Percentiles rank a stretch among this genome's conserved stretches.
These are phyloP conservation scores for Pavo muticus DNA, from an alignment of 2,113 vertebrate species.

Conservation along the genomic window DNA sequence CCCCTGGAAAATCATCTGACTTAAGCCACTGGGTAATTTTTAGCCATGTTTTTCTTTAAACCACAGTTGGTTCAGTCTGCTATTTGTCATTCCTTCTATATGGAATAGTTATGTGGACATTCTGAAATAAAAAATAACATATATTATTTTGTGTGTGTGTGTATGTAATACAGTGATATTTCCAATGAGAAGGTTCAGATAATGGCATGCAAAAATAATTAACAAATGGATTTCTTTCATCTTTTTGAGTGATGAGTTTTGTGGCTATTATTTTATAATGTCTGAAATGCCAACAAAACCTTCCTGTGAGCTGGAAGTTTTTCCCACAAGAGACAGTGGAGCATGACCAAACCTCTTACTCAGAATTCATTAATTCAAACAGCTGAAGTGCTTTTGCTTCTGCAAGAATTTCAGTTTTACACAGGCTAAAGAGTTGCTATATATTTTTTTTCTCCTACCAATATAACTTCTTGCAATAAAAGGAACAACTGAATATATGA, in stretches of 20 bases:
- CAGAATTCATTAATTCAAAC: neutral
- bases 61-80: neutral
- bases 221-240: neutral
- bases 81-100: neutral
- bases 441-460: neutral
- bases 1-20: neutral
- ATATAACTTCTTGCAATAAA: neutral
- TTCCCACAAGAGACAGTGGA: neutral
- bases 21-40: neutral
- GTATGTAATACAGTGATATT: neutral
- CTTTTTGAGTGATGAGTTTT: neutral
- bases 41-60: neutral
- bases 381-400: neutral
- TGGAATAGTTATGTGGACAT: neutral
- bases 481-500: neutral
- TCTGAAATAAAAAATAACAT: neutral
- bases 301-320: neutral
- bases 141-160: neutral
- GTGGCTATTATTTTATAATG: neutral
- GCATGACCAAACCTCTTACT: neutral
- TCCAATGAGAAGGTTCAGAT: neutral
- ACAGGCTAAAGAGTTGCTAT: neutral
- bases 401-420: neutral
- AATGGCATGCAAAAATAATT: neutral
- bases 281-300: neutral